phyloP scores from a whole-genome alignment of 2,888 invertebrate species.

The Noctua janthe region DNA sequence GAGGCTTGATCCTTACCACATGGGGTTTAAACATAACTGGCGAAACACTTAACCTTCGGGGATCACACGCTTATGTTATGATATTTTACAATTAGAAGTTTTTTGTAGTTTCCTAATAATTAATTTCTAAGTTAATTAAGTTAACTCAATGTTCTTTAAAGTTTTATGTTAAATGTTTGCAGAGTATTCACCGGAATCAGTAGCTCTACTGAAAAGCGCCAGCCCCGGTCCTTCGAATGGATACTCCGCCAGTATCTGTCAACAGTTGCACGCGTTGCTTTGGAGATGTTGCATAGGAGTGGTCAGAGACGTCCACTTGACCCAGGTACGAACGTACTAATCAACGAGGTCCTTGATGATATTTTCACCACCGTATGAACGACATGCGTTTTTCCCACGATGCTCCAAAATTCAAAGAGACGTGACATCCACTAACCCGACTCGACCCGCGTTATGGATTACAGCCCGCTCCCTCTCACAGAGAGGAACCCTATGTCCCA shows the following conservation, averaged over 20 bases:
- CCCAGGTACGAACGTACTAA: conserved; percentile 77
- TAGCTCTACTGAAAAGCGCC: conserved; percentile 76
- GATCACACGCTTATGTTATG: not conserved
- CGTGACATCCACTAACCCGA: not conserved
- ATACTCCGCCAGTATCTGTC: conserved; percentile 76
- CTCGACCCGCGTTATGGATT: not conserved
- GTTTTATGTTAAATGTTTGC: conserved; percentile 45
- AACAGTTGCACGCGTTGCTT: conserved; percentile 81
- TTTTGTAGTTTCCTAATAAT: too few relatives aligned
- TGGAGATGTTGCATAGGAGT: conserved; percentile 83
- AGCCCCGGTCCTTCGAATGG: conserved; percentile 65
- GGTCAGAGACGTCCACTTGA: conserved; percentile 84
- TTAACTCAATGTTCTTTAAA: not conserved
- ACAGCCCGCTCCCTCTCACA: not conserved
- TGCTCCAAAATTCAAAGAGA: not conserved
- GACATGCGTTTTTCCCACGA: not conserved
- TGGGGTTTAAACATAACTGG: not conserved
- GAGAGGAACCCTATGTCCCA: not conserved
- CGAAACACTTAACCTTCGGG: too few relatives aligned
- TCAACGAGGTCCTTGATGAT: not conserved
- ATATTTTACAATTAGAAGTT: not conserved
- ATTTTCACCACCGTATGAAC: not conserved
- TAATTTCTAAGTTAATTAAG: too few relatives aligned
- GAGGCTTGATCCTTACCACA: not conserved
- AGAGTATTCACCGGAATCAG: conserved; percentile 81